These are phyloP conservation scores for Pseudococcus jackbeardsleyi DNA, from an alignment of 2,888 invertebrate genomes.

Conservation along the genomic window DNA sequence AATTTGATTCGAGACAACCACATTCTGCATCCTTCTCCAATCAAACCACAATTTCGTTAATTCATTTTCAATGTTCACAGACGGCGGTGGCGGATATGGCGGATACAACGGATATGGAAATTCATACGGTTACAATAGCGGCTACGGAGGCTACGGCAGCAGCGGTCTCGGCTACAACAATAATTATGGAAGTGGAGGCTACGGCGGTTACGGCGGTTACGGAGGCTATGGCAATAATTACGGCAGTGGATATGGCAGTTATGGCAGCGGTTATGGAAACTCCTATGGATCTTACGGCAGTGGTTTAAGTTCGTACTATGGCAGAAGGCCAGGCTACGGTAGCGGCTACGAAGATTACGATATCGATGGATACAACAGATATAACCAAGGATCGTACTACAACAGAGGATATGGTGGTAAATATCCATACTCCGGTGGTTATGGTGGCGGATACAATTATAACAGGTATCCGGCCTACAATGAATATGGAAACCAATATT, in stretches of 20 bases:
- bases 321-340: conserved; percentile 22
- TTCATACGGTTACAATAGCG: neutral
- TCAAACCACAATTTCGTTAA: neutral
- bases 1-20: too few relatives aligned
- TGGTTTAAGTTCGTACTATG: conserved; percentile 31
- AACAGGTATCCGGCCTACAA: conserved; percentile 27
- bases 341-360: conserved; percentile 43
- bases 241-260: neutral
- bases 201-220: neutral
- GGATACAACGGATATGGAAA: neutral
- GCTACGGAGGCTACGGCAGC: conserved; percentile 34
- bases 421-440: conserved; percentile 25
- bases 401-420: conserved; percentile 49
- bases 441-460: conserved; percentile 29
- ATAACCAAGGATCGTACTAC: conserved; percentile 37
- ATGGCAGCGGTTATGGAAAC: neutral
- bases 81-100: neutral
- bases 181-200: conserved; percentile 8
- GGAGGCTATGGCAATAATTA: neutral
- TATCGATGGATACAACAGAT: conserved; percentile 30
- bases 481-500: conserved; percentile 24
- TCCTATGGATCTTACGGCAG: neutral
- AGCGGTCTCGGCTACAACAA: neutral
- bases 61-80: neutral
- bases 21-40: too few relatives aligned